Conservation (phyloP, 2,888 invertebrate species). For the Cosmia trapezina region DNA sequence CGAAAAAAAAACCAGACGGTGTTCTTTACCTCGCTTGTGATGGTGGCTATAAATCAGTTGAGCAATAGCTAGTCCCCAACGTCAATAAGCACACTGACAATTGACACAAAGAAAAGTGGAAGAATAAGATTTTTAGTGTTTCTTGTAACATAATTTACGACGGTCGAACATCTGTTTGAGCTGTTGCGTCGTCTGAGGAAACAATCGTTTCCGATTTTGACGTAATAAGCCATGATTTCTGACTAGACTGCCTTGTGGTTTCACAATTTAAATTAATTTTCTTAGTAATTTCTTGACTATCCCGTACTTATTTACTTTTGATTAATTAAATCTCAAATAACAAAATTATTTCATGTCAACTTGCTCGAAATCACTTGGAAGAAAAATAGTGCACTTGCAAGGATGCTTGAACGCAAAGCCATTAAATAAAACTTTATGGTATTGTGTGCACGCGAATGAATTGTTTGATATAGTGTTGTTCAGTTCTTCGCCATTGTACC, state of each 20-base stretch:
- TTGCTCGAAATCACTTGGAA: constrained; percentile 2
- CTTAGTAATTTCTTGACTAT: neutral
- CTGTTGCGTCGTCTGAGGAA: constrained; percentile 55
- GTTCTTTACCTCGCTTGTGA: constrained; percentile 74
- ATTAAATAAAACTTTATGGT: constrained; percentile 70
- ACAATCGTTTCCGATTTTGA: constrained; percentile 44
- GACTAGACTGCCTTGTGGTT: constrained; percentile 20
- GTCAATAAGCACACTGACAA: constrained; percentile 75
- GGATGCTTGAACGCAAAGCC: constrained; percentile 57
- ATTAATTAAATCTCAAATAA: neutral
- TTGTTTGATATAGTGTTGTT: constrained; percentile 81
- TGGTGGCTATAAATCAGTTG: constrained; percentile 84
- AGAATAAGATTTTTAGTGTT: constrained; percentile 68
- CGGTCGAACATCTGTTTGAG: constrained; percentile 66
- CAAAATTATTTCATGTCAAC: neutral
- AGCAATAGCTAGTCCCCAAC: constrained; percentile 74
- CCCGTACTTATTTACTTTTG: neutral
- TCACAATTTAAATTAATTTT: constrained; percentile 4
- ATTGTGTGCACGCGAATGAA: constrained; percentile 72
- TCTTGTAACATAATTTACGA: constrained; percentile 70
- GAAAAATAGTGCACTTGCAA: constrained; percentile 44
- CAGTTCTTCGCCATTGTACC: constrained; percentile 79
- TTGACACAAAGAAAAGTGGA: constrained; percentile 64
- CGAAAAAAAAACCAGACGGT: constrained; percentile 76
- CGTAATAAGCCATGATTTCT: constrained; percentile 26